phyloP scores from a whole-genome alignment of 2,888 invertebrate species.

The Ormyrus rosae region DNA sequence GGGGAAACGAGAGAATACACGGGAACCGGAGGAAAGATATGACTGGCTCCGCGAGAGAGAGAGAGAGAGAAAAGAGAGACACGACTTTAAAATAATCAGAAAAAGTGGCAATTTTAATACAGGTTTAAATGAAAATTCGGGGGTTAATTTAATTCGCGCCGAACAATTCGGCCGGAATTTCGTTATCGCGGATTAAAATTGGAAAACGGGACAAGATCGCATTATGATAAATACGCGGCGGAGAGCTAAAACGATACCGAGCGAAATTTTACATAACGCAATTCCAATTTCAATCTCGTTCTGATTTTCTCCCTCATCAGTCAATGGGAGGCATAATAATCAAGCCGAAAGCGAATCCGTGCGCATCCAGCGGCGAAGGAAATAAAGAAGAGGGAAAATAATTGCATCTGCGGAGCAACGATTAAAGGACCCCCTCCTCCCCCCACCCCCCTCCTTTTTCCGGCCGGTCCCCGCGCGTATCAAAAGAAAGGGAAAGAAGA shows the following conservation, averaged over 20 bases:
- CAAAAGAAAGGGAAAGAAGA: slow-evolving; percentile 47
- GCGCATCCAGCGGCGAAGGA: not conserved
- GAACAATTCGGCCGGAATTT: too few relatives aligned
- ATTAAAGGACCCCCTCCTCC: slow-evolving; percentile 40
- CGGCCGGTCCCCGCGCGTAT: not conserved
- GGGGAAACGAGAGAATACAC: not conserved
- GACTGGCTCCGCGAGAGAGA: not conserved
- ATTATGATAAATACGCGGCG: too few relatives aligned
- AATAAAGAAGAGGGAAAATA: slow-evolving; percentile 57
- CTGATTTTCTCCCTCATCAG: slow-evolving; percentile 47
- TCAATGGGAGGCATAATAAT: slow-evolving; percentile 54
- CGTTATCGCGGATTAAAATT: not conserved
- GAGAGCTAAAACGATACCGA: not conserved
- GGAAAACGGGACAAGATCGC: not conserved
- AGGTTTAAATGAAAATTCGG: not conserved
- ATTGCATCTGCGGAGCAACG: slow-evolving; percentile 55
- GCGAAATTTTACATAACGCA: slow-evolving; percentile 24
- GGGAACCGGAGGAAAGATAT: slow-evolving; percentile 9
- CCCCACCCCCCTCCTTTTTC: slow-evolving; percentile 2
- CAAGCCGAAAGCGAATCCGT: slow-evolving; percentile 35
- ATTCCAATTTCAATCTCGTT: slow-evolving; percentile 49
- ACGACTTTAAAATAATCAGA: slow-evolving; percentile 28
- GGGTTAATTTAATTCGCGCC: not conserved
- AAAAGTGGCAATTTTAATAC: not conserved
- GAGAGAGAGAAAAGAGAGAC: not conserved